Evolutionary conservation across 1,140 invertebrate species (phyloP).

Genomic region (Drosophila ohnishii): DNA sequence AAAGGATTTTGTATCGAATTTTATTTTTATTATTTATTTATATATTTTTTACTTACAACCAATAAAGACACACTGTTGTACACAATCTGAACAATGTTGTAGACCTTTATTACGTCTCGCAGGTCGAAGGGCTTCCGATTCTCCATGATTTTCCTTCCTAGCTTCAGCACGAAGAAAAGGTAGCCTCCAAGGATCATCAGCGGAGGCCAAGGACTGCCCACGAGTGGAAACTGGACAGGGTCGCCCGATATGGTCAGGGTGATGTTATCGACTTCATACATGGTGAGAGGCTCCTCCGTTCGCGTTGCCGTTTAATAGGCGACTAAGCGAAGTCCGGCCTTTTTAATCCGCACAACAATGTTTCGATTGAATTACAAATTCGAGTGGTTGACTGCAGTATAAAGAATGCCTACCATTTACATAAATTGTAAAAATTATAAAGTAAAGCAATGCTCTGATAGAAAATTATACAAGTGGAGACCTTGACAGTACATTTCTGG

Average conservation of each 20-base stretch:
- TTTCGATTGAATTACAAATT: slow-evolving; percentile 23
- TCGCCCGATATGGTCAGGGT: slow-evolving; percentile 18
- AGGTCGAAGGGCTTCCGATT: slow-evolving; percentile 91
- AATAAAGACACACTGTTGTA: slow-evolving; percentile 34
- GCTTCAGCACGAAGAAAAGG: slow-evolving; percentile 86
- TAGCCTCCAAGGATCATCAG: slow-evolving; percentile 88
- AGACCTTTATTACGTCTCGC: slow-evolving; percentile 88
- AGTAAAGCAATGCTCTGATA: neutral
- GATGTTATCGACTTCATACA: slow-evolving; percentile 1
- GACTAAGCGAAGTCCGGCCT: slow-evolving; percentile 4
- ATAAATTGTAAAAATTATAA: neutral
- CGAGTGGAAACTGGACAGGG: slow-evolving; percentile 84
- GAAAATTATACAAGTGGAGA: neutral
- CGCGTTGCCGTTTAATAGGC: neutral
- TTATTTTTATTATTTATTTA: too few species aligned
- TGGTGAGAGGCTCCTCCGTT: neutral
- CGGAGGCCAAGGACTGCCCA: slow-evolving; percentile 89
- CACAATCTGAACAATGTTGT: slow-evolving; percentile 89
- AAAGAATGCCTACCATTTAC: slow-evolving; percentile 6
- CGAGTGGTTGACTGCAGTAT: neutral
- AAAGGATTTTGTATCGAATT: too few species aligned
- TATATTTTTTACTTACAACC: slow-evolving; percentile 18
- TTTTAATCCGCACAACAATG: neutral
- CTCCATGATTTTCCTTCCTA: slow-evolving; percentile 91
- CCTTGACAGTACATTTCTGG: neutral